Percentiles rank a stretch among this genome's conserved stretches.
phyloP scores from a whole-genome alignment of 2,113 vertebrate species.

The Petromus typicus region DNA sequence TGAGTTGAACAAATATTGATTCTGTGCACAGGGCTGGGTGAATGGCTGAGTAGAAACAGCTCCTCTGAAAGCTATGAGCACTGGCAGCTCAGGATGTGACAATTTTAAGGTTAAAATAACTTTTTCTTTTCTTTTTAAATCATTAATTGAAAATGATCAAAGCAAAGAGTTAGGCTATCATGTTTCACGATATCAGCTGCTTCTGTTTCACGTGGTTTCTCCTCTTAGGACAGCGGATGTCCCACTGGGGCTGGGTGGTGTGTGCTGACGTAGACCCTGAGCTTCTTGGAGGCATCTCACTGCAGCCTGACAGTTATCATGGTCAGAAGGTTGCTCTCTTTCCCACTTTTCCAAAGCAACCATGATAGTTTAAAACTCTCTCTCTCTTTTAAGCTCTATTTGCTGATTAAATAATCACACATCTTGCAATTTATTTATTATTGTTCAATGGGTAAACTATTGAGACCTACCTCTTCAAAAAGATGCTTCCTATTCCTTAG shows the following conservation, averaged over 20 bases:
- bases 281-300: background rate
- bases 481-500: slow-evolving; percentile 58
- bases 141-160: background rate
- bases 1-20: background rate
- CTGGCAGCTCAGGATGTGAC: rapidly evolving
- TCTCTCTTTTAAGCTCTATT: background rate
- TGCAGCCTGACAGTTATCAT: rapidly evolving
- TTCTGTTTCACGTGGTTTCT: background rate
- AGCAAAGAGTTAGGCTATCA: background rate
- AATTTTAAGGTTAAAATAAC: background rate
- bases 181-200: background rate
- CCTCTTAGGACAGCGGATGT: background rate
- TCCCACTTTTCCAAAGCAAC: background rate
- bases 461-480: background rate
- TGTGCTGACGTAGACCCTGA: background rate
- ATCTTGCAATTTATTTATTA: slow-evolving; percentile 64
- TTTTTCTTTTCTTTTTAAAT: background rate
- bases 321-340: background rate
- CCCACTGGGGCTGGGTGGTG: background rate
- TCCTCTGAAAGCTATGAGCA: background rate
- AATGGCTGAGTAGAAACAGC: background rate
- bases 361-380: background rate
- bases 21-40: rapidly evolving
- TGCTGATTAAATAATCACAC: background rate
- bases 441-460: slow-evolving; percentile 48